Evolutionary conservation across 2,797 vertebrate species (phyloP).

Genomic region (Enteromius treurensis): DNA sequence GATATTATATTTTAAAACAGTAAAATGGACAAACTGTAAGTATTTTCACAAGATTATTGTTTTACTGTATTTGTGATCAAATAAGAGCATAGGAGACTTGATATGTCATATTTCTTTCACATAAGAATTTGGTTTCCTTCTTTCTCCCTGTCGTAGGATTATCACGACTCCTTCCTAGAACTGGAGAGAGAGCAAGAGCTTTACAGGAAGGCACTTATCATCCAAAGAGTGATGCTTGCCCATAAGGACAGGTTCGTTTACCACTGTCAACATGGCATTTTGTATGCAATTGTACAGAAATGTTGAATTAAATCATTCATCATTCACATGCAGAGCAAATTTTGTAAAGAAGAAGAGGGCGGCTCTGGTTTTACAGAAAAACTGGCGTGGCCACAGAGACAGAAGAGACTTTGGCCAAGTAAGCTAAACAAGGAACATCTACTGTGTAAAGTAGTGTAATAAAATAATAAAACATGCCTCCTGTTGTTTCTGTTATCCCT

Average conservation of each 20-base stretch:
- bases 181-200: constrained; percentile 78
- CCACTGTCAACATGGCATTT: background rate
- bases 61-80: background rate
- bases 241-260: constrained; percentile 84
- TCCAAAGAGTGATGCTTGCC: constrained; percentile 87
- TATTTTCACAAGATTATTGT: background rate
- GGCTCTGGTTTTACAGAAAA: constrained; percentile 83
- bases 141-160: constrained; percentile 76
- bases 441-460: background rate
- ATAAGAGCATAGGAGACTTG: background rate
- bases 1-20: background rate
- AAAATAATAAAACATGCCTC: background rate
- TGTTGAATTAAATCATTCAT: background rate
- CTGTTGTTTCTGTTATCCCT: constrained; percentile 5
- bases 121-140: background rate
- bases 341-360: constrained; percentile 85
- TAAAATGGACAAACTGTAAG: background rate
- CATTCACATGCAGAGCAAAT: constrained; percentile 75
- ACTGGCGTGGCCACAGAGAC: constrained; percentile 81
- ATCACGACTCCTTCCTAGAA: constrained; percentile 85
- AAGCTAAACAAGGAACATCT: constrained; percentile 46
- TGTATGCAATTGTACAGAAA: background rate
- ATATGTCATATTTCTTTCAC: background rate
- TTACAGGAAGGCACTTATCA: constrained; percentile 78
- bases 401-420: constrained; percentile 76